These are phyloP conservation scores for Lucinisca nassula DNA, from an alignment of 2,888 invertebrate species.

Conservation along the genomic window DNA sequence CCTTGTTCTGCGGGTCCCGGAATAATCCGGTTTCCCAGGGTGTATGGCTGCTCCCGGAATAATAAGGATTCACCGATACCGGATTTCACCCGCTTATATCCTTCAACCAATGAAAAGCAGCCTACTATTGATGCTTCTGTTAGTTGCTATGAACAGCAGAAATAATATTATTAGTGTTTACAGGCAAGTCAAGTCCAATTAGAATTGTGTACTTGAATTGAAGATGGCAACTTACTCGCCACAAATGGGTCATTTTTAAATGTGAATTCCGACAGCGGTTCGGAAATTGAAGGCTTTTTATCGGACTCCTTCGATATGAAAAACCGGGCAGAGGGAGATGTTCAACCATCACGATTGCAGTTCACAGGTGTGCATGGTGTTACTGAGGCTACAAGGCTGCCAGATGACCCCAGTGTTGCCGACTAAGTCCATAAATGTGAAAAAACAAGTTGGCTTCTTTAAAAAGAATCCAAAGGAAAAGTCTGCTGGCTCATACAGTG, in stretches of 20 bases:
- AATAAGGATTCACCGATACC: not conserved
- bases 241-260: not conserved
- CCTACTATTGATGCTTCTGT: no score
- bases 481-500: no score
- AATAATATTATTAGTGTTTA: not conserved
- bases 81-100: not conserved
- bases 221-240: not conserved
- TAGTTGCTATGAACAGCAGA: no score
- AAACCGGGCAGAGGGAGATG: not conserved
- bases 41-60: no score
- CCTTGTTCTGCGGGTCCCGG: no score
- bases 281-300: not conserved
- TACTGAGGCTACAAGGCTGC: not conserved
- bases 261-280: not conserved
- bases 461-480: no score
- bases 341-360: not conserved
- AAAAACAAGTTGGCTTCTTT: no score
- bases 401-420: no score
- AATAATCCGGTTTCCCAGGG: no score
- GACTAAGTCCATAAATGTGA: no score
- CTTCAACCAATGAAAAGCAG: not conserved
- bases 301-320: not conserved
- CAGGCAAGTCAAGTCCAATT: not conserved
- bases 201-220: not conserved
- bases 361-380: not conserved